Percentiles rank a stretch among this genome's conserved stretches.
Conservation (phyloP, 2,888 invertebrate species). For the Timandra comae region DNA sequence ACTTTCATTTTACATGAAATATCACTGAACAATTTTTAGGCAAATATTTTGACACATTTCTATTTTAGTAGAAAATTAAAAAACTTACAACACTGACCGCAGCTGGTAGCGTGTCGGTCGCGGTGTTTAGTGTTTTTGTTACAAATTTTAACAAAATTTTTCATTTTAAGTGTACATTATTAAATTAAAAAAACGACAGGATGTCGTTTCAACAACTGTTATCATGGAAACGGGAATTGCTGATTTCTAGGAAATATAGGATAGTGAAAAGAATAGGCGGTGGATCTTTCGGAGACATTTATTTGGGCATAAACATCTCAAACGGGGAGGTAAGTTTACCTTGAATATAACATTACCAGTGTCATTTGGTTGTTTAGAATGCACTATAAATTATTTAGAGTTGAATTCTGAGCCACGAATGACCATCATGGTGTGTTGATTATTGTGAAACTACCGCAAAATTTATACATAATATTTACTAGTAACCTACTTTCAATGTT, state of each 20-base stretch:
- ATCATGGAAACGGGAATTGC: conserved; percentile 24
- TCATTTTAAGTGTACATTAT: conserved; percentile 13
- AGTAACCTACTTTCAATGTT: conserved; percentile 24
- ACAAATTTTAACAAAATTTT: conserved; percentile 21
- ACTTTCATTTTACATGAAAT: too few species aligned
- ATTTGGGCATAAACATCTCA: conserved; percentile 91
- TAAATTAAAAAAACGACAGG: conserved; percentile 15
- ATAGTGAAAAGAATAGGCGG: conserved; percentile 96
- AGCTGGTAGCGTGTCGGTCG: conserved; percentile 23
- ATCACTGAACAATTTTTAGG: too few species aligned
- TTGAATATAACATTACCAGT: neutral
- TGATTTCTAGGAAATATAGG: conserved; percentile 83
- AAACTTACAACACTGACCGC: conserved; percentile 19
- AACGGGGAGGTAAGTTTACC: conserved; percentile 84
- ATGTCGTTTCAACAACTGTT: conserved; percentile 29
- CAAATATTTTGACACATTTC: too few species aligned
- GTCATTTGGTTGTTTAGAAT: too few species aligned
- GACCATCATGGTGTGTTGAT: conserved; percentile 7
- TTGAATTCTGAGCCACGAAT: neutral
- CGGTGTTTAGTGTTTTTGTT: conserved; percentile 27
- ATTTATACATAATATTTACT: conserved; percentile 26
- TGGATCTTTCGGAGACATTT: conserved; percentile 99
- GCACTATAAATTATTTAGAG: too few species aligned
- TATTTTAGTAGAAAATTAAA: conserved; percentile 3
- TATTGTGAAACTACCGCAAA: conserved; percentile 22